Base-by-base conservation (phyloP, 2,888 invertebrate species). In the Meteorus cinctellus region DNA sequence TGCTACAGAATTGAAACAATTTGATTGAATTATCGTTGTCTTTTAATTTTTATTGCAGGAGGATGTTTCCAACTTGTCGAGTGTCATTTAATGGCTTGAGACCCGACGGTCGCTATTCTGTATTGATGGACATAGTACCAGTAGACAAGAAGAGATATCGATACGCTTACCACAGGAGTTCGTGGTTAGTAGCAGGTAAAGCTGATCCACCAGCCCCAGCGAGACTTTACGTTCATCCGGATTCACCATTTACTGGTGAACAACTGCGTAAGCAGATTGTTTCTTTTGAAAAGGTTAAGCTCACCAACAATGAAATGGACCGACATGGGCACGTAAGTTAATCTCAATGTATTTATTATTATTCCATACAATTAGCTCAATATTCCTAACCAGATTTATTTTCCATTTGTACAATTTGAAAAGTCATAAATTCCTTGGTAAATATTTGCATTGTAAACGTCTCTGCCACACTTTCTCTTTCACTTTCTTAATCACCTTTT, bases 251-350 rank as follows among this genome's bases (percentile, higher is more conserved):
- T 91, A 96, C 96, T 84, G 97, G 97, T 66, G 98, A 98, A 89
- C 98, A 98, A 90, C 93, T 98, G 85, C 93, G 96, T 89, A 98
- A 98, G 91, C 98, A 98, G 91, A 97, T 98, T 88, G 96, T 98
- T 86, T 97, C 98, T 84, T 98, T 98, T 91, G 98, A 99, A 91
- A 98, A 98, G 92, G 96, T 98, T 90, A 98, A 98, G 91, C 93
- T 98, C 86, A 98, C 98, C 88, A 99, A 98, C 91, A 98, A 98
- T 90, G 98, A 98, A 91, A 96, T 98, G 95, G 97, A 97, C 90
- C 96, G 96, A 89, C 95, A 96, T 86, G 97, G 97, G 89, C 97
- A 98, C 92, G 97, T 97, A 90, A 93, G 55, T 55, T 55, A 55
- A 55, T 19, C 19, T 55, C 19, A 5, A 5, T n/a, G 8, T 48